phyloP scores from a whole-genome alignment of 1,140 invertebrate genomes.

The Apis mellifera region Amel_HAv3.1 CM009936.2:4601501-4602000 shows the following conservation, averaged over 20 bases:
- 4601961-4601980: constrained; percentile 12
- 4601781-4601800: too few relatives aligned
- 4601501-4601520: background rate
- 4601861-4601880: too few relatives aligned
- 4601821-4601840: too few relatives aligned
- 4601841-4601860: too few relatives aligned
- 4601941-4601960: too few relatives aligned
- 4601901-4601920: background rate
- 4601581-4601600: background rate
- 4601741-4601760: background rate
- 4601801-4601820: too few relatives aligned
- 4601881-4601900: too few relatives aligned
- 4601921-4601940: background rate
- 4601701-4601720: too few relatives aligned
- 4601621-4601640: background rate
- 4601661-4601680: background rate
- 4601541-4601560: background rate
- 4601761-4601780: too few relatives aligned
- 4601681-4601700: too few relatives aligned
- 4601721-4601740: background rate
- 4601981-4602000: background rate
- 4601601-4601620: too few relatives aligned
- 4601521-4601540: background rate
- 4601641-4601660: background rate
- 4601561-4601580: background rate